Conservation (phyloP, 37 sponge, comb jelly and placozoan genomes). For the Beroe forskalii region DNA sequence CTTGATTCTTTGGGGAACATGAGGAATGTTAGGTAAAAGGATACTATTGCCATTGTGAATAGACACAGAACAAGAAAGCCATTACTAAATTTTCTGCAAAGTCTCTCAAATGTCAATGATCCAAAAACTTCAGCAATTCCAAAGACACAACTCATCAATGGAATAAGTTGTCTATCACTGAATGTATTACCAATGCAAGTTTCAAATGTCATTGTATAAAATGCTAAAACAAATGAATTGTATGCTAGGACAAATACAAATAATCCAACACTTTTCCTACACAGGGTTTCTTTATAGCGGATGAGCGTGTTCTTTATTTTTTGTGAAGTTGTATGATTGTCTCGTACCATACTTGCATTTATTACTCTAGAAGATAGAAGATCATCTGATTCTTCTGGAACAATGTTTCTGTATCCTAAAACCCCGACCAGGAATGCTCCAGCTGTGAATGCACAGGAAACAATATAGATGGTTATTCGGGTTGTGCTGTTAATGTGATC, state of each 20-base stretch:
- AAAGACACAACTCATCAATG: slow-evolving; percentile 29
- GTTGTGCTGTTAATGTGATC: neutral
- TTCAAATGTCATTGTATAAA: slow-evolving; percentile 53
- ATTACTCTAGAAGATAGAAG: neutral
- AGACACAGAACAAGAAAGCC: neutral
- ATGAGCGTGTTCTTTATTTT: slow-evolving; percentile 9
- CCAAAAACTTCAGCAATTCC: slow-evolving; percentile 21
- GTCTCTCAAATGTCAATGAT: neutral
- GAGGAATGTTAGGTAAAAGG: neutral
- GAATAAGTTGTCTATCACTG: slow-evolving; percentile 23
- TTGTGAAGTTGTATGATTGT: neutral
- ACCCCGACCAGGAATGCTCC: neutral
- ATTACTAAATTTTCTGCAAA: neutral
- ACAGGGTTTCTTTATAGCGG: neutral
- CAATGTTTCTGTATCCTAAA: slow-evolving; percentile 11
- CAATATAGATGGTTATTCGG: neutral
- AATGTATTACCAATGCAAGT: slow-evolving; percentile 33
- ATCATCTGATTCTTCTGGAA: neutral
- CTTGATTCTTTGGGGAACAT: slow-evolving; percentile 11
- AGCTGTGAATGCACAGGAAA: neutral
- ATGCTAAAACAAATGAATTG: slow-evolving; percentile 16
- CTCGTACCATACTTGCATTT: neutral
- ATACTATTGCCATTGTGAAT: neutral
- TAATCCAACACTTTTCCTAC: slow-evolving; percentile 20
- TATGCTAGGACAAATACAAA: neutral